Evolutionary conservation across 2,797 vertebrate genomes (phyloP).

Genomic region (Pipistrellus nathusii): DNA sequence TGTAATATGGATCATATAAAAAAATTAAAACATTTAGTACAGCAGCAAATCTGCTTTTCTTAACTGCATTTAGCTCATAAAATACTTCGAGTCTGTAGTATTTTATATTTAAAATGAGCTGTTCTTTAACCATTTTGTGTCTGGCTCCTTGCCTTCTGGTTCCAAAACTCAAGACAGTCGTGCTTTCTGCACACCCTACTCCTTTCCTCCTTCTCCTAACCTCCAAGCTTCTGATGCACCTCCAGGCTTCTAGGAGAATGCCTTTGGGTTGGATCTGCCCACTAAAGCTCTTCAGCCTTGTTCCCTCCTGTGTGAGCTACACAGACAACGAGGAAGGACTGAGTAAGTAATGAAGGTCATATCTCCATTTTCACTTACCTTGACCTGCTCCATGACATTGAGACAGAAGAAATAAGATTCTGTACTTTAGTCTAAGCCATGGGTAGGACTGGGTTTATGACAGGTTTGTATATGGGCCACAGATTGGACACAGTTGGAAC

Average conservation of each 20-base stretch:
- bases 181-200: background rate
- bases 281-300: background rate
- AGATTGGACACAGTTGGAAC: constrained; percentile 79
- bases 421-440: constrained; percentile 51
- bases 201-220: background rate
- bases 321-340: background rate
- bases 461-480: constrained; percentile 60
- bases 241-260: background rate
- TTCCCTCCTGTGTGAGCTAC: background rate
- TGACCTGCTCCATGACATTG: background rate
- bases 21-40: constrained; percentile 80
- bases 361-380: constrained; percentile 20
- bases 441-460: constrained; percentile 38
- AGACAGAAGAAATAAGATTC: constrained; percentile 28
- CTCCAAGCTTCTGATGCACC: background rate
- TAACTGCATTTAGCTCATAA: constrained; percentile 73
- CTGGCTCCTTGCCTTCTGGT: background rate
- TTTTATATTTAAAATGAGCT: constrained; percentile 71
- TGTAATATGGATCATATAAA: constrained; percentile 78
- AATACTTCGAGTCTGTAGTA: constrained; percentile 51
- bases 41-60: constrained; percentile 73
- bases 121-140: constrained; percentile 72
- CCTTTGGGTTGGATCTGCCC: background rate
- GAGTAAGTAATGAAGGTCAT: background rate
- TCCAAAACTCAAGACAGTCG: background rate